Percentiles rank a stretch among this genome's conserved stretches.
Conservation (phyloP, 2,888 invertebrate genomes). For the Spisula solida region DNA sequence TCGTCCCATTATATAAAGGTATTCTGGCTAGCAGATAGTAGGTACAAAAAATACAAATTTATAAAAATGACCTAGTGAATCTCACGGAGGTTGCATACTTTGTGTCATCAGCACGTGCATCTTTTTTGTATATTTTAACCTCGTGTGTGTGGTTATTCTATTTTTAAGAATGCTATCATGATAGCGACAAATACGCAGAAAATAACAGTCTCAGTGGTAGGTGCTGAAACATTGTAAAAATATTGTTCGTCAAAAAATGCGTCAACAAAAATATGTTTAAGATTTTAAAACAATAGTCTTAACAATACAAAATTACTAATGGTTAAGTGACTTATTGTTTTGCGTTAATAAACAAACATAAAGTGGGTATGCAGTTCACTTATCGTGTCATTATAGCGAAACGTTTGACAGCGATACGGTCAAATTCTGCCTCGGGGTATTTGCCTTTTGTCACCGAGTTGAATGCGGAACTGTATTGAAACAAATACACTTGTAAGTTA, state of each 20-base stretch:
- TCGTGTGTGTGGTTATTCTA: background rate
- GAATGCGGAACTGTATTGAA: constrained; percentile 22
- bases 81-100: no score
- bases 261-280: background rate
- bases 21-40: no score
- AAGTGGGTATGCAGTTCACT: background rate
- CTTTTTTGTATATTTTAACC: background rate
- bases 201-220: background rate
- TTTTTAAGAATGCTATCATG: background rate
- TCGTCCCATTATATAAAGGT: no score
- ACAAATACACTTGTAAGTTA: background rate
- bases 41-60: no score
- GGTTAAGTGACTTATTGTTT: constrained; percentile 3
- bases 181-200: background rate
- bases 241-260: background rate
- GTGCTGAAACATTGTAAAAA: background rate
- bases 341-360: background rate
- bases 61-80: no score
- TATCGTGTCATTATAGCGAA: constrained; percentile 21
- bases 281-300: background rate
- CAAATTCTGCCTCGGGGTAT: constrained; percentile 5
- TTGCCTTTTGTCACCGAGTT: constrained; percentile 6
- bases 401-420: constrained; percentile 17
- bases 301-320: constrained; percentile 9
- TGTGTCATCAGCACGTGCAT: no score